These are phyloP conservation scores for Marmota flaviventris DNA, from an alignment of 2,113 vertebrate species.

Conservation along the genomic window DNA sequence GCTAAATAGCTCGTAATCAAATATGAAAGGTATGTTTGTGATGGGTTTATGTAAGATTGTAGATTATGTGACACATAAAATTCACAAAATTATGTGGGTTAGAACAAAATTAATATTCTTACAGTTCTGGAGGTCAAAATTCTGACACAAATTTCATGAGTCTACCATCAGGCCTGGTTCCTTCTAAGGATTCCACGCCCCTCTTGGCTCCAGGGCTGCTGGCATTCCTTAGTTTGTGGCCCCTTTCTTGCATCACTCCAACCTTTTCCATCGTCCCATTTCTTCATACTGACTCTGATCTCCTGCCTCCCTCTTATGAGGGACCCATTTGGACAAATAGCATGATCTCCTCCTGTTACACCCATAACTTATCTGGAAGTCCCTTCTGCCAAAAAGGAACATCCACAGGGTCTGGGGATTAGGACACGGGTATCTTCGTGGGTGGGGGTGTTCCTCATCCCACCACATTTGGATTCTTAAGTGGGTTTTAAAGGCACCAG, in stretches of 20 bases:
- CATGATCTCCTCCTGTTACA: neutral
- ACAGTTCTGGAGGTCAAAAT: neutral
- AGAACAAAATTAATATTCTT: neutral
- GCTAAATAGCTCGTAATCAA: neutral
- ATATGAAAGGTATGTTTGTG: neutral
- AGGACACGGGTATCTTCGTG: too few relatives aligned
- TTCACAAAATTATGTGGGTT: neutral
- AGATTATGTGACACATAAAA: neutral
- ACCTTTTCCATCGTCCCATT: too few relatives aligned
- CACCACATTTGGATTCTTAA: neutral
- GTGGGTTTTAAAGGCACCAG: neutral
- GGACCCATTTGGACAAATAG: too few relatives aligned
- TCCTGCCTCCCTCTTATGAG: neutral
- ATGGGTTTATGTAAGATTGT: neutral
- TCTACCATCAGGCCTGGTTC: too few relatives aligned
- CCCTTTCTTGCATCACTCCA: too few relatives aligned
- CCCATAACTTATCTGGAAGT: neutral
- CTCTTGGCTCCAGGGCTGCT: too few relatives aligned
- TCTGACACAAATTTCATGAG: neutral
- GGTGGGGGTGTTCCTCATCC: neutral
- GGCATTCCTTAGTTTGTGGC: too few relatives aligned
- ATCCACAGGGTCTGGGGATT: neutral
- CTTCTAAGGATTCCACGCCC: too few relatives aligned
- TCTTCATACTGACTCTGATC: too few relatives aligned
- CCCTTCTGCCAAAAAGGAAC: neutral